These are phyloP conservation scores for Cyprinodon diabolis DNA, from an alignment of 2,797 vertebrate species.

Conservation along the genomic window DNA sequence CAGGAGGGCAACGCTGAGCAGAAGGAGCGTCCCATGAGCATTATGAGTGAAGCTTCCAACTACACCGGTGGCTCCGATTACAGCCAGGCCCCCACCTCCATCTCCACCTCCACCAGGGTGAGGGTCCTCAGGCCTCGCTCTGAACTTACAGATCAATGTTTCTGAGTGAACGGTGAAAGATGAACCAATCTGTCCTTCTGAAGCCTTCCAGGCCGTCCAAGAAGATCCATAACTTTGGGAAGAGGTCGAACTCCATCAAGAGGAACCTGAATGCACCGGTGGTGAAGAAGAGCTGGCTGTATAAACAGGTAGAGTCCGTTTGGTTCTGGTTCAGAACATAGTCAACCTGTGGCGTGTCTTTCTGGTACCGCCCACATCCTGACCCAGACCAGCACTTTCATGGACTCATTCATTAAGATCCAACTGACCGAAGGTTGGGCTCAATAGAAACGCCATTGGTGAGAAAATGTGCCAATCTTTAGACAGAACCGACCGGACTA, in stretches of 20 bases:
- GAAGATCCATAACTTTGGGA: conserved; percentile 98
- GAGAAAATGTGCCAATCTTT: too few relatives aligned
- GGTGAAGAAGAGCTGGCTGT: conserved; percentile 92
- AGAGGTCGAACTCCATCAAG: conserved; percentile 97
- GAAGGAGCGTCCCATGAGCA: conserved; percentile 88
- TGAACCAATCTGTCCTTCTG: background rate
- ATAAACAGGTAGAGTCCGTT: conserved; percentile 88
- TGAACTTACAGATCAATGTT: too few relatives aligned
- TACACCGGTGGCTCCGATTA: conserved; percentile 86
- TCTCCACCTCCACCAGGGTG: conserved; percentile 62
- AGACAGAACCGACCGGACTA: too few relatives aligned
- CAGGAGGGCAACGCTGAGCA: conserved; percentile 77
- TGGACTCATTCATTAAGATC: too few relatives aligned
- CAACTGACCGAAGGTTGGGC: too few relatives aligned
- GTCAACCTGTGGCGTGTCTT: too few relatives aligned
- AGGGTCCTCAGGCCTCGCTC: conserved; percentile 11
- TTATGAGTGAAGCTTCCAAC: conserved; percentile 89
- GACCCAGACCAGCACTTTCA: too few relatives aligned
- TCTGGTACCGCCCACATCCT: too few relatives aligned
- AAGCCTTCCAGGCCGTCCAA: conserved; percentile 92
- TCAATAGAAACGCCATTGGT: too few relatives aligned
- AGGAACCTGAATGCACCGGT: conserved; percentile 93
- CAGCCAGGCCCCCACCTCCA: conserved; percentile 61
- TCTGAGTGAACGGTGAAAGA: too few relatives aligned
- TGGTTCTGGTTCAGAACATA: too few relatives aligned